Base-by-base conservation (phyloP, 1,140 invertebrate genomes). In the Drosophila bipectinata region DNA sequence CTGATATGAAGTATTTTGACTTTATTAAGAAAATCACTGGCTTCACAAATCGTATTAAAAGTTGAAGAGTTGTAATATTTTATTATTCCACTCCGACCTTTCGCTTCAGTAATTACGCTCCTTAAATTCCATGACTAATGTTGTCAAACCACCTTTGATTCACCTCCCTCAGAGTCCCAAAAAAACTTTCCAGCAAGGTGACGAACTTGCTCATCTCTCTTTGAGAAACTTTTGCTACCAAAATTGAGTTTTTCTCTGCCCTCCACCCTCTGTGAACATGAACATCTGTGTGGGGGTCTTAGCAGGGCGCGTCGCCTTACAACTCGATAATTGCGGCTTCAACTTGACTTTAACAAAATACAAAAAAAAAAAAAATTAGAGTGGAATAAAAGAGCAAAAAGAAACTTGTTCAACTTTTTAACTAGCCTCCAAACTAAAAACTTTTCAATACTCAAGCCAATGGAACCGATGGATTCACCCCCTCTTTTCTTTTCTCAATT, bases 271-370 rank as follows among this genome's bases (percentile, higher is more conserved):
- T 28, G 26, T 62, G 81, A 81, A 71, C 57, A 45, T 37, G 34
- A 60, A 78, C 78, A 77, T 64, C 72, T 80, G 80, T 34, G 53
- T 68, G 71, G 30, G 53, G 59, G 51, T 55, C 66, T 61, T 52
- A 75, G 15, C 32, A 49, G 79, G 63, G 62, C 56, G 58, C 56
- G 52, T 62, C 67, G 82, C 39, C 74, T 88, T 78, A 88, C 82
- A 87, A 78, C 83, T 88, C 83, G 83, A 87, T 87, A 83, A 87
- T 88, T 82, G 82, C 79, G 82, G 78, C 83, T 88, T 87, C 79
- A 87, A 88, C 73, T 82, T 82, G 83, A 78, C 79, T 88, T 88
- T 83, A 79, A 79, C 67, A 18, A 44, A 68, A 41, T 28, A 41
- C 44, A 15, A 34, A 67, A 34, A 30, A 34, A 67, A 34, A 30